phyloP scores from a whole-genome alignment of 2,113 vertebrate species.

The Aix galericulata region DNA sequence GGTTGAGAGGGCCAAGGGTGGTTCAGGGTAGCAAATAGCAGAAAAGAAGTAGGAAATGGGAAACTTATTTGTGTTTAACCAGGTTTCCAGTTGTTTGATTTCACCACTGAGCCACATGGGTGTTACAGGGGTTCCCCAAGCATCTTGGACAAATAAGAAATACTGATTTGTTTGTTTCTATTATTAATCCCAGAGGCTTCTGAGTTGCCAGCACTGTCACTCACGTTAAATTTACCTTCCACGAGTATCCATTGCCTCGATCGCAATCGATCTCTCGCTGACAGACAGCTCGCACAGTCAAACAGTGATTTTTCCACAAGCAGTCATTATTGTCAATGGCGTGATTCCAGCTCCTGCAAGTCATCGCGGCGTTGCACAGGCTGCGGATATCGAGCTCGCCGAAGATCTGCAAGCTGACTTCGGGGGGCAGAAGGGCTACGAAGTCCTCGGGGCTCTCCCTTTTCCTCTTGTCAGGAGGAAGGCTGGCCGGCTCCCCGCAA shows the following conservation, averaged over 20 bases:
- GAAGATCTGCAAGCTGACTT: constrained; percentile 85
- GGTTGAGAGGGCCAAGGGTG: rapidly evolving
- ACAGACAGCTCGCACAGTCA: constrained; percentile 77
- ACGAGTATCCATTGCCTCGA: constrained; percentile 79
- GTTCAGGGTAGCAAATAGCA: rapidly evolving
- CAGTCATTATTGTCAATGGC: constrained; percentile 76
- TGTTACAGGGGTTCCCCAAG: not conserved
- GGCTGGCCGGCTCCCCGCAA: not conserved
- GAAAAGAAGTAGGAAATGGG: not conserved
- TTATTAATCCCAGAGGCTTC: rapidly evolving
- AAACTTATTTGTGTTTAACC: not conserved
- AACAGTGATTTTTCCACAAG: constrained; percentile 85
- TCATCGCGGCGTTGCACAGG: constrained; percentile 79
- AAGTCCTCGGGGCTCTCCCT: constrained; percentile 63
- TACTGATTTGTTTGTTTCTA: not conserved
- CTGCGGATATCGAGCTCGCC: constrained; percentile 80
- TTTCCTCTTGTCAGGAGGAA: not conserved
- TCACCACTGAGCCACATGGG: rapidly evolving
- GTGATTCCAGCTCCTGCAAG: constrained; percentile 83
- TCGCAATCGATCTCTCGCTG: constrained; percentile 83
- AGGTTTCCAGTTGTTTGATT: not conserved
- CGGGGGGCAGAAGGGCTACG: constrained; percentile 76
- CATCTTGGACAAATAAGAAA: rapidly evolving
- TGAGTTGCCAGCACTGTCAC: rapidly evolving
- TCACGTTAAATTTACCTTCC: constrained; percentile 80